phyloP scores from a whole-genome alignment of 2,888 invertebrate species.

The Augochlorella aurata region DNA sequence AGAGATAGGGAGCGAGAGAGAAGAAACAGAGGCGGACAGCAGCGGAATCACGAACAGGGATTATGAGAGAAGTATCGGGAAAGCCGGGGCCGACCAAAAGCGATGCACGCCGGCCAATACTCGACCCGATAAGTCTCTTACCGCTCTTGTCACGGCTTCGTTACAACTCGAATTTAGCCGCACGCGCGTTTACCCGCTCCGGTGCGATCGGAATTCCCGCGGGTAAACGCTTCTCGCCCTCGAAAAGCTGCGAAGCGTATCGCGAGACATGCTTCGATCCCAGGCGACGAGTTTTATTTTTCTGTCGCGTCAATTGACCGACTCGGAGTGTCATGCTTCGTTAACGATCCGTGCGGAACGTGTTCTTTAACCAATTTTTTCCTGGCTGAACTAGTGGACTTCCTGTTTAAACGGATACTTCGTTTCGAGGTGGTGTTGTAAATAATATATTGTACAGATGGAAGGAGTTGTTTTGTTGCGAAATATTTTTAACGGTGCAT shows the following conservation, averaged over 20 bases:
- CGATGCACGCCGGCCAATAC: neutral
- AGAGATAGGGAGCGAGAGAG: neutral
- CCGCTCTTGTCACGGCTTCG: neutral
- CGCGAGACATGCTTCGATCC: neutral
- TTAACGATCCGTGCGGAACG: no score
- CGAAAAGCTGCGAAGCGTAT: neutral
- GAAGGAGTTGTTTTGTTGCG: no score
- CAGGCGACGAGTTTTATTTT: no score
- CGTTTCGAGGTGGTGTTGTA: no score
- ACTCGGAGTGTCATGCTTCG: no score
- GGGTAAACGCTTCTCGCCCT: neutral
- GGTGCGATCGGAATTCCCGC: neutral
- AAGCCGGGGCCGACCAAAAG: neutral
- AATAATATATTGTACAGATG: no score
- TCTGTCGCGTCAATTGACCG: no score
- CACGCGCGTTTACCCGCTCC: neutral
- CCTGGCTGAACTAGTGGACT: no score
- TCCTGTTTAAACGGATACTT: no score
- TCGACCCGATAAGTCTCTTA: neutral
- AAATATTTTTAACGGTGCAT: no score
- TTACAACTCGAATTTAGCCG: neutral
- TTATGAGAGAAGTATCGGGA: neutral
- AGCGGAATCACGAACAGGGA: neutral
- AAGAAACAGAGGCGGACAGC: neutral
- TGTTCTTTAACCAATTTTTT: no score